Percentiles rank a stretch among this genome's conserved stretches.
These are phyloP conservation scores for Mayetiola destructor DNA, from an alignment of 2,888 invertebrate species.

Conservation along the genomic window DNA sequence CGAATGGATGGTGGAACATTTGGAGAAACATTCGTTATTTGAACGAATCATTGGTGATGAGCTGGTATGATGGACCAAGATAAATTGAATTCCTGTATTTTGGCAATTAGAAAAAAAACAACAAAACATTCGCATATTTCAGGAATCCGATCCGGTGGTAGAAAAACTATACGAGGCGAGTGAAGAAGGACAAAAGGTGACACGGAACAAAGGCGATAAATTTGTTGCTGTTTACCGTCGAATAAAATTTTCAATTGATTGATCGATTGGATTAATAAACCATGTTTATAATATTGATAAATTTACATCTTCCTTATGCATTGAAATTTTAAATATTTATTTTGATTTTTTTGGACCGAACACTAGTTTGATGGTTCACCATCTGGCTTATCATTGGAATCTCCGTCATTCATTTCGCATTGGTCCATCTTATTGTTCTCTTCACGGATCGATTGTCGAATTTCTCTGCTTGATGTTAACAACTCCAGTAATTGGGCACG, in stretches of 20 bases:
- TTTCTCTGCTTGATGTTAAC: slow-evolving; percentile 63
- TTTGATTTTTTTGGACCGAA: background rate
- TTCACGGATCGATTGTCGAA: slow-evolving; percentile 51
- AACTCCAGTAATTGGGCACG: slow-evolving; percentile 62
- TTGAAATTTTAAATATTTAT: background rate
- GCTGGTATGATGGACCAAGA: slow-evolving; percentile 42
- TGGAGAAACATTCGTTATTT: slow-evolving; percentile 82
- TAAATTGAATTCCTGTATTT: slow-evolving; percentile 11
- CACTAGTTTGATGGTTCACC: background rate
- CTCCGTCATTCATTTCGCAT: background rate
- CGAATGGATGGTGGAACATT: slow-evolving; percentile 92
- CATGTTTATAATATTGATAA: background rate
- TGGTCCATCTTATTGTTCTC: slow-evolving; percentile 27
- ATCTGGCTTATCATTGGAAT: background rate
- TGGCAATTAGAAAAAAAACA: too few relatives aligned
- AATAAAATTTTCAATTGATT: slow-evolving; percentile 21
- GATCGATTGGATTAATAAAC: background rate
- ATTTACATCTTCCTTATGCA: background rate
- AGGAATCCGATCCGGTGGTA: slow-evolving; percentile 73
- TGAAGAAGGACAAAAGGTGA: slow-evolving; percentile 97
- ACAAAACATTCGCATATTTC: too few relatives aligned
- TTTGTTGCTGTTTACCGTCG: slow-evolving; percentile 80
- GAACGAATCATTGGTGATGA: slow-evolving; percentile 56
- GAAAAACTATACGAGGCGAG: slow-evolving; percentile 81
- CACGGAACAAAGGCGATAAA: slow-evolving; percentile 86